Percentiles rank a stretch among this genome's conserved stretches.
phyloP scores from a whole-genome alignment of 2,888 invertebrate species.

The Caenorhabditis macrosperma region DNA sequence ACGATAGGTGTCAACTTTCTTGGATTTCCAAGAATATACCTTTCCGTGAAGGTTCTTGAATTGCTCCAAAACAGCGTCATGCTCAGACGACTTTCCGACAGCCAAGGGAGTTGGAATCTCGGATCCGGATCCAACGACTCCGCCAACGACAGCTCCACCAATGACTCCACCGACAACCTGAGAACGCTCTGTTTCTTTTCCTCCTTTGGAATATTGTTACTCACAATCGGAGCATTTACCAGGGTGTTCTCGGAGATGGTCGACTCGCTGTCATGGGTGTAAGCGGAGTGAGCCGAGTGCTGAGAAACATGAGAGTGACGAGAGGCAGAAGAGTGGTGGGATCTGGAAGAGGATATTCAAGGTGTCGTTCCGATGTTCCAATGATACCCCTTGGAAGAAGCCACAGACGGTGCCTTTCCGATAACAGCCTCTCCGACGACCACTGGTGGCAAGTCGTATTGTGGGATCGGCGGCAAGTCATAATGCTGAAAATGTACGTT shows the following conservation, averaged over 20 bases:
- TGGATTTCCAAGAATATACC: no score
- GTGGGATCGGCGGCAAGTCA: conserved; percentile 49
- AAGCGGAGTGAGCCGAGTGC: conserved; percentile 40
- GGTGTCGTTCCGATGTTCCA: neutral
- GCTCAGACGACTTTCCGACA: conserved; percentile 51
- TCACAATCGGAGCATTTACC: conserved; percentile 50
- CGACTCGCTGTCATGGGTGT: conserved; percentile 54
- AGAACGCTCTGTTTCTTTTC: neutral
- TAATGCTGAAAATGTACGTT: conserved; percentile 25
- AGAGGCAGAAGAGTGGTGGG: conserved; percentile 31
- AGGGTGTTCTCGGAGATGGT: conserved; percentile 51
- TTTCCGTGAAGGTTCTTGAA: conserved; percentile 58
- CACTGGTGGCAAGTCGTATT: conserved; percentile 51
- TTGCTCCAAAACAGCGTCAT: conserved; percentile 61
- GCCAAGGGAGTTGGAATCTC: conserved; percentile 51
- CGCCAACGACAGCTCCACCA: conserved; percentile 32
- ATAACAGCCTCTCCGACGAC: conserved; percentile 35
- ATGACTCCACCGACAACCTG: conserved; percentile 36
- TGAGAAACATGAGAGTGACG: conserved; percentile 34
- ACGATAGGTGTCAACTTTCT: no score
- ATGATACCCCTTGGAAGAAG: conserved; percentile 34
- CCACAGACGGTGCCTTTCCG: conserved; percentile 23
- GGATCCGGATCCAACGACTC: conserved; percentile 24
- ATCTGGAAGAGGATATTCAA: conserved; percentile 10
- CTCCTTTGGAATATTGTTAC: no score